Evolutionary conservation across 2,888 invertebrate genomes (phyloP).

Genomic region (Cryptosula pallasiana): DNA sequence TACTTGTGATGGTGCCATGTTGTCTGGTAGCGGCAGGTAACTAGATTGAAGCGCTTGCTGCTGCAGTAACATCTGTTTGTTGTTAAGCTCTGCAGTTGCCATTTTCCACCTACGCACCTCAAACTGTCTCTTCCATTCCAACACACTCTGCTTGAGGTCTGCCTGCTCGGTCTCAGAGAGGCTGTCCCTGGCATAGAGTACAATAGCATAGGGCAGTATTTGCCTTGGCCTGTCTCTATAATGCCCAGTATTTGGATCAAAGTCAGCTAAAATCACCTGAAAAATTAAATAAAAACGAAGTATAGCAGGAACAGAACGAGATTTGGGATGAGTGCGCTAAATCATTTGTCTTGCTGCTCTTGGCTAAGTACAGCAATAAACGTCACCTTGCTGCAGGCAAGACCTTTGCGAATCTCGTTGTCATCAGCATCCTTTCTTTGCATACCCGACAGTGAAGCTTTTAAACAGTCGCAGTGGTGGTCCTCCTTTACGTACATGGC

Average conservation of each 20-base stretch:
- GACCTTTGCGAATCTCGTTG: neutral
- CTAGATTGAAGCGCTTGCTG: neutral
- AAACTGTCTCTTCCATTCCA: constrained; percentile 11
- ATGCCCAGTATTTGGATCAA: neutral
- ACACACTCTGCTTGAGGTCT: neutral
- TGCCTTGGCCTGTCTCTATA: constrained; percentile 2
- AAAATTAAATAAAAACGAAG: too few species aligned
- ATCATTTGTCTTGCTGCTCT: too few species aligned
- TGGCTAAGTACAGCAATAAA: too few species aligned
- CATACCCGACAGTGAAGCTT: neutral
- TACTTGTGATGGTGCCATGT: neutral
- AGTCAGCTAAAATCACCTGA: constrained; percentile 8
- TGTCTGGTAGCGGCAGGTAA: neutral
- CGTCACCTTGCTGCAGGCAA: neutral
- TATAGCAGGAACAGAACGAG: too few species aligned
- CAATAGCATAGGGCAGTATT: constrained; percentile 13
- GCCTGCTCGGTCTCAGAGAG: neutral
- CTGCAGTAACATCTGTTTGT: neutral
- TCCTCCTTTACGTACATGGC: neutral
- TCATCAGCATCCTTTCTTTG: neutral
- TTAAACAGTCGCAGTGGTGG: constrained; percentile 12
- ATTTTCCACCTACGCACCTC: neutral
- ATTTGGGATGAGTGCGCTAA: too few species aligned
- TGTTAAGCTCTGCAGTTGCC: neutral
- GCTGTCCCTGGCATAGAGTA: neutral